Evolutionary conservation across 2,888 invertebrate species (phyloP), one percentile per base, ranked within the genome.

Genomic region (Steinernema scapterisci): DNA sequence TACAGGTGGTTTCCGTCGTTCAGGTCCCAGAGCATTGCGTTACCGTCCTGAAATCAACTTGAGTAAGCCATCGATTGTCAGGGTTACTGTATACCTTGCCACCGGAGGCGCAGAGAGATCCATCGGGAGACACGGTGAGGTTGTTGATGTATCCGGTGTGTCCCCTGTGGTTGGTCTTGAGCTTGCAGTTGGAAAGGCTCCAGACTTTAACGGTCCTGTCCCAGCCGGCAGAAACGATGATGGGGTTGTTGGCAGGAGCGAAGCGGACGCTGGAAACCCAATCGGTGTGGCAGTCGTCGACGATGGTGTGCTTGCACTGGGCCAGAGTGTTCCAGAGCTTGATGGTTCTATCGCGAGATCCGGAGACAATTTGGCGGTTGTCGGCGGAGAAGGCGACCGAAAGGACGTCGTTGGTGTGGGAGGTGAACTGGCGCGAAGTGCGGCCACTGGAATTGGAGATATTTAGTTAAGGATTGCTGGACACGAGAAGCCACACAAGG

Each of bases 321-420:
- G 97, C 99, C 83, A 99, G 91, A 27, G 97, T 99, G 90, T 99
- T 99, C 99, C 99, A 99, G 89, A 99, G 90, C 90, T 99, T 99
- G 90, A 99, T 97, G 80, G 95, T 95, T 90, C 95, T 96, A 91
- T 99, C 99, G 74, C 97, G 92, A 56, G 97, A 97, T 73, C 97
- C 97, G 82, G 97, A 97, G 7, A 99, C 97, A 88, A 99, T 99
- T 91, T 99, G 99, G 89, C 99, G 93, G 90, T 99, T 99, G 91
- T 99, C 99, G 88, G 96, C 96, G 70, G 97, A 97, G 91, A 99
- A 99, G 25, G 97, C 99, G 84, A 99, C 99, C 82, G 97, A 97
- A 88, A 99, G 91, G 54, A 99, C 97, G 91, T 99, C 97, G 93
- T 97, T 97, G 88, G 95, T 96, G 92, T 99, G 99, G 90, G 96